Evolutionary conservation across 2,888 invertebrate species (phyloP), one percentile per base, ranked within the genome.

Genomic region (Tipula vernalis): DNA sequence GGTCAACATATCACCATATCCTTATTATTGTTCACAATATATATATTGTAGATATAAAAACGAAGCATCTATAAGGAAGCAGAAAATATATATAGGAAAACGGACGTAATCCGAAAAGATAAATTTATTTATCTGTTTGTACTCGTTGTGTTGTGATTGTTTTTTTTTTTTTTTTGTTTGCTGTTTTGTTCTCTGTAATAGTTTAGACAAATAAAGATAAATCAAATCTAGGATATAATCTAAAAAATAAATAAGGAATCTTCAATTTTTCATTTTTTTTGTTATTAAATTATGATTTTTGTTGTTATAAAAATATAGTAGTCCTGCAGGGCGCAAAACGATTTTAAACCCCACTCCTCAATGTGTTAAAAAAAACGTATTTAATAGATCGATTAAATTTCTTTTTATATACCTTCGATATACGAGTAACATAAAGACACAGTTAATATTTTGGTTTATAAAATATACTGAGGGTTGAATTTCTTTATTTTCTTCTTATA

Each of bases 1-100:
- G 71, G 71, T 71, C 71, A 71, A 71, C 71, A 71, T 71, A 71
- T 71, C 71, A 71, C 71, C 71, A 71, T 71, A 71, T 71, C 71
- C 71, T 71, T 71, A 6, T 71, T 71, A 71, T 71, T 71, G 71
- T 71, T 71, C 71, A 71, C 71, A 71, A 71, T 71, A 18, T 28
- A 71, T 8, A 10, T 28, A 18, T 28, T 28, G 3, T 39, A 3
- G 39, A 10, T 71, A 28, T 28, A 71, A 10, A 71, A 71, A 71
- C 28, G 18, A 28, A 71, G 71, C 28, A 71, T 71, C 15, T 51
- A 71, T 28, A 71, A 28, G 28, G 71, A 71, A 71, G 71, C 51
- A 57, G 6, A 71, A 28, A 28, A 28, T 71, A 18, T 71, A 18
- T 71, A 71, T 71, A 8, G 71, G 28, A 12, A 71, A 71, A 71